Percentiles rank a stretch among this genome's conserved stretches.
phyloP scores from a whole-genome alignment of 2,888 invertebrate genomes.

The Andrena dorsata region DNA sequence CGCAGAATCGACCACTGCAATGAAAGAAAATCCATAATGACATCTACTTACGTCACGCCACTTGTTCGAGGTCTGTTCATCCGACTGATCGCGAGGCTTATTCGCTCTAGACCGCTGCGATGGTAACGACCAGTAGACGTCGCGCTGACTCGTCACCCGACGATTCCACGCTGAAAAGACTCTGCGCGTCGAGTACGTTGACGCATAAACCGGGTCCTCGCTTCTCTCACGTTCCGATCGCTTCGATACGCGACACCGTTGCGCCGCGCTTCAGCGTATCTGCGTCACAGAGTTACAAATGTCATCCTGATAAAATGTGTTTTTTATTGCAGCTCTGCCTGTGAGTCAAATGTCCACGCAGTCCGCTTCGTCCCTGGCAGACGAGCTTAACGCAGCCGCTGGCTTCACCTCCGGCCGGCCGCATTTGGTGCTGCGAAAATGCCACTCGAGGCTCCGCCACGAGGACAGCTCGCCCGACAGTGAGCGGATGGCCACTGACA shows the following conservation, averaged over 20 bases:
- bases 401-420: slow-evolving; percentile 82
- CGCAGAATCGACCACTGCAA: slow-evolving; percentile 58
- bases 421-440: slow-evolving; percentile 81
- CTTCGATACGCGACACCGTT: no score
- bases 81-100: slow-evolving; percentile 10
- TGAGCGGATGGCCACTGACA: slow-evolving; percentile 93
- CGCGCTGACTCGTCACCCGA: background rate
- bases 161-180: background rate
- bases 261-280: background rate
- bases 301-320: background rate
- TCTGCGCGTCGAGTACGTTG: background rate
- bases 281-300: background rate
- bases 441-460: slow-evolving; percentile 84
- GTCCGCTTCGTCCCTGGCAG: slow-evolving; percentile 88
- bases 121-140: background rate
- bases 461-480: slow-evolving; percentile 95
- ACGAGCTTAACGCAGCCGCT: slow-evolving; percentile 87
- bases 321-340: slow-evolving; percentile 64
- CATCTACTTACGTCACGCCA: slow-evolving; percentile 46
- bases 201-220: no score
- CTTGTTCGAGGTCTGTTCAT: slow-evolving; percentile 32
- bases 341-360: slow-evolving; percentile 76
- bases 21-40: slow-evolving; percentile 65
- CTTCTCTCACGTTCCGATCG: no score
- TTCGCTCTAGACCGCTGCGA: slow-evolving; percentile 13